Evolutionary conservation across 2,888 invertebrate genomes (phyloP).

Genomic region (Cenopis cana): DNA sequence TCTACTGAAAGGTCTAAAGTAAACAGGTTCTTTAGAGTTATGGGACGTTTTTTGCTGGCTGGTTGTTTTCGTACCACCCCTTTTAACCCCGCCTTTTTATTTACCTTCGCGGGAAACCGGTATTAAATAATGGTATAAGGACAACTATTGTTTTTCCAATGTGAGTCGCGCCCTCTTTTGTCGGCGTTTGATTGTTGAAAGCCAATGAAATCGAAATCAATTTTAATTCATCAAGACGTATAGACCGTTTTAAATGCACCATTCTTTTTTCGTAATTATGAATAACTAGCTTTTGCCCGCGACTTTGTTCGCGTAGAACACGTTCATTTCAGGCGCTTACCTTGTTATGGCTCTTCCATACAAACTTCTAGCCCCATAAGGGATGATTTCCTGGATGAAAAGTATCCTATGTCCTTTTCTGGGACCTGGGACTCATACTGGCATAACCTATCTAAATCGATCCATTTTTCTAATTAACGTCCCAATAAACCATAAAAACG

Average conservation of each 20-base stretch:
- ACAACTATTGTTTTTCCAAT: slow-evolving; percentile 63
- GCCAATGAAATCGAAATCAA: slow-evolving; percentile 21
- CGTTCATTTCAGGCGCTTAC: no score
- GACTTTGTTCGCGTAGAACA: no score
- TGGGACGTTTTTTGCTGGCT: slow-evolving; percentile 19
- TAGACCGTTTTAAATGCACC: not conserved
- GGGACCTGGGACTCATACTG: no score
- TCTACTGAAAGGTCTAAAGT: slow-evolving; percentile 30
- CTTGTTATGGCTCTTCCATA: no score
- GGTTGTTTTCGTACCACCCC: slow-evolving; percentile 57
- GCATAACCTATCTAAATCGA: no score
- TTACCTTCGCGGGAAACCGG: slow-evolving; percentile 41
- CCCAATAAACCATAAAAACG: no score
- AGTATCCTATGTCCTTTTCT: no score
- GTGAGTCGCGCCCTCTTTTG: slow-evolving; percentile 51
- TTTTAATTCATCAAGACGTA: not conserved
- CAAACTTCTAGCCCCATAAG: no score
- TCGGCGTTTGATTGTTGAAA: slow-evolving; percentile 45
- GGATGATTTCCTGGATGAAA: no score
- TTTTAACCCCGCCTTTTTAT: slow-evolving; percentile 64
- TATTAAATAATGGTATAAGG: slow-evolving; percentile 52
- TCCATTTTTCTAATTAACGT: no score
- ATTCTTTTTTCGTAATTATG: not conserved
- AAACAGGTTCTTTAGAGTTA: not conserved
- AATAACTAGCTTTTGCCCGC: no score